Conservation (phyloP, 2,888 invertebrate species). For the Ditula angustiorana region DNA sequence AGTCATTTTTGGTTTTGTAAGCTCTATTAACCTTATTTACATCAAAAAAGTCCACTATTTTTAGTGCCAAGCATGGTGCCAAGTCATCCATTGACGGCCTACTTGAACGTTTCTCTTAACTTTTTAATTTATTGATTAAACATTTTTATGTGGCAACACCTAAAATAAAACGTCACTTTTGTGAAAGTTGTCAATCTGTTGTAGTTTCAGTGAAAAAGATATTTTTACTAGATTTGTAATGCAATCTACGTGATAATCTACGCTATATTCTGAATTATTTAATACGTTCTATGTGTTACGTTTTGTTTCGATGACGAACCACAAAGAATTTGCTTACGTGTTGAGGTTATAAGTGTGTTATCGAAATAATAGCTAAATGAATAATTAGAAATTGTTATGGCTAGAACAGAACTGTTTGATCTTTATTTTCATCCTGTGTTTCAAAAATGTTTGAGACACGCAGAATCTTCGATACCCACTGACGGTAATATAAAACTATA, state of each 20-base stretch:
- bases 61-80: no score
- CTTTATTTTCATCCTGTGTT: conserved; percentile 84
- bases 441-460: conserved; percentile 83
- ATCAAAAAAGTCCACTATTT: no score
- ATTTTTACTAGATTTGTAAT: conserved; percentile 46
- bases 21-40: no score
- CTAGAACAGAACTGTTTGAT: conserved; percentile 82
- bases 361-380: conserved; percentile 66
- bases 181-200: conserved; percentile 73
- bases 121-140: conserved; percentile 17
- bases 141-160: conserved; percentile 55
- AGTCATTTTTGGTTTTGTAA: no score
- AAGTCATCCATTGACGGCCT: no score
- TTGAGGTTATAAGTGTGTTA: conserved; percentile 75
- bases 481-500: conserved; percentile 69
- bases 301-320: conserved; percentile 44
- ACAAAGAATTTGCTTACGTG: conserved; percentile 59
- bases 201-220: conserved; percentile 57
- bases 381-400: conserved; percentile 69
- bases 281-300: conserved; percentile 22
- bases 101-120: conserved; percentile 1
- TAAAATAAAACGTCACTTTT: conserved; percentile 55
- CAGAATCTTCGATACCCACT: conserved; percentile 67
- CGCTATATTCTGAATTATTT: conserved; percentile 23
- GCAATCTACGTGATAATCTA: conserved; percentile 25